Percentiles rank a stretch among this genome's conserved stretches.
phyloP scores from a whole-genome alignment of 2,888 invertebrate species.

The Philonicus albiceps region DNA sequence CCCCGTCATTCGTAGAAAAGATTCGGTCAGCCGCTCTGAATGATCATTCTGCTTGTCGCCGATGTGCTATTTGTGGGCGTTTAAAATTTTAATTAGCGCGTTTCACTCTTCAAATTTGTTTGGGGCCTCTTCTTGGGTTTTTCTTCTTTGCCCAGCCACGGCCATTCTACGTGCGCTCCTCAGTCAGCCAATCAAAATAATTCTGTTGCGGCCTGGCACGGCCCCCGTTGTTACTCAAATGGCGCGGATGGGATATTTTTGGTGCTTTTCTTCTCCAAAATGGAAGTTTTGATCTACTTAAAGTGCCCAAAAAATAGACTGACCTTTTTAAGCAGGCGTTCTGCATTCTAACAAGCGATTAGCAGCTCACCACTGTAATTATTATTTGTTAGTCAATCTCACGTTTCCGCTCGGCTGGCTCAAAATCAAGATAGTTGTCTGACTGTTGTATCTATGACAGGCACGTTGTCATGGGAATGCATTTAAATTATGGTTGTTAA shows the following conservation, averaged over 20 bases:
- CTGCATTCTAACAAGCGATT: neutral
- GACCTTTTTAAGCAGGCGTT: neutral
- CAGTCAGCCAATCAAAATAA: neutral
- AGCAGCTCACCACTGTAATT: neutral
- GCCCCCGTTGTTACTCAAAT: neutral
- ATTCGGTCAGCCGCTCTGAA: neutral
- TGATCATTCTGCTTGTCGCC: slow-evolving; percentile 12
- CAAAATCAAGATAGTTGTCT: neutral
- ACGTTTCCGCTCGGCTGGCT: neutral
- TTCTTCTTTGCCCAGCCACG: neutral
- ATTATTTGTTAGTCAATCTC: neutral
- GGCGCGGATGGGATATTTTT: neutral
- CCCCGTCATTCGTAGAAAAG: neutral
- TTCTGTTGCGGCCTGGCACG: neutral
- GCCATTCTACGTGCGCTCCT: neutral
- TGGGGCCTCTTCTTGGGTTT: neutral
- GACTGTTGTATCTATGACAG: neutral
- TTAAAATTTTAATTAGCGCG: slow-evolving; percentile 38
- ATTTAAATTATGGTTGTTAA: neutral
- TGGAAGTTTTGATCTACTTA: neutral
- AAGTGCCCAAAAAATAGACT: neutral
- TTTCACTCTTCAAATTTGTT: slow-evolving; percentile 22
- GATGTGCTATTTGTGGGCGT: slow-evolving; percentile 41
- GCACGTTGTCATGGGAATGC: neutral
- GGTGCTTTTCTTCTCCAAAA: neutral